These are phyloP conservation scores for Girardinus metallicus DNA, from an alignment of 2,797 vertebrate genomes.

Conservation along the genomic window DNA sequence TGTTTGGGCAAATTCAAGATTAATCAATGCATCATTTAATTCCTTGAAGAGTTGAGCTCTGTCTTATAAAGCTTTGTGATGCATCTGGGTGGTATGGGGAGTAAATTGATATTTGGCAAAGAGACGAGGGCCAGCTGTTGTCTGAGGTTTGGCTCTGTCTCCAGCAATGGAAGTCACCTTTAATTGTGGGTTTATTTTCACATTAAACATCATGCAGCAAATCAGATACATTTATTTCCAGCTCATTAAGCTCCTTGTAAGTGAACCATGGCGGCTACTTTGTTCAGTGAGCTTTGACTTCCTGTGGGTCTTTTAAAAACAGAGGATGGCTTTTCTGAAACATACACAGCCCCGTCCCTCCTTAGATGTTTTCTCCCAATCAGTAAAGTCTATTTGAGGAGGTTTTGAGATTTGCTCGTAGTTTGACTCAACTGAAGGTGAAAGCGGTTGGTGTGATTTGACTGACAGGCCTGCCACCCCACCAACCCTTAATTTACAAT, in stretches of 20 bases:
- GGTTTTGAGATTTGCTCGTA: conserved; percentile 8
- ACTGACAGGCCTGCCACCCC: conserved; percentile 58
- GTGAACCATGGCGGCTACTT: conserved; percentile 50
- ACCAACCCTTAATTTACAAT: conserved; percentile 46
- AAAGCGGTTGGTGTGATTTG: conserved; percentile 52
- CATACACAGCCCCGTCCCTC: neutral
- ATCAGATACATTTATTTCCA: conserved; percentile 57
- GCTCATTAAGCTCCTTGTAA: conserved; percentile 58
- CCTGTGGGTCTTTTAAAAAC: conserved; percentile 17
- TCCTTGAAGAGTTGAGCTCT: conserved; percentile 31
- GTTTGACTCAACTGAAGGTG: conserved; percentile 36
- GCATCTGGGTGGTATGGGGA: conserved; percentile 19
- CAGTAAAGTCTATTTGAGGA: conserved; percentile 24
- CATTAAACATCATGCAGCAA: conserved; percentile 56
- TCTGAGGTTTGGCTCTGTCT: conserved; percentile 56
- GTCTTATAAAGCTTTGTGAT: conserved; percentile 24
- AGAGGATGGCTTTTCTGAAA: conserved; percentile 1
- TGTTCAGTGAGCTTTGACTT: conserved; percentile 42
- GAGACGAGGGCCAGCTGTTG: conserved; percentile 58
- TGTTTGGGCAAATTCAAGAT: conserved; percentile 32
- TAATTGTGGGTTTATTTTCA: conserved; percentile 69
- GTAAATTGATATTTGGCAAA: conserved; percentile 47
- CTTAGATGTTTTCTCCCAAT: conserved; percentile 14
- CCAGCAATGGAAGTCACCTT: conserved; percentile 59
- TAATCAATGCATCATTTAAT: conserved; percentile 47